A percentile compares a stretch with the other conserved stretches of the same genome.
These are phyloP conservation scores for Triplophysa yarkandensis DNA, from an alignment of 2,797 vertebrate species.

Conservation along the genomic window DNA sequence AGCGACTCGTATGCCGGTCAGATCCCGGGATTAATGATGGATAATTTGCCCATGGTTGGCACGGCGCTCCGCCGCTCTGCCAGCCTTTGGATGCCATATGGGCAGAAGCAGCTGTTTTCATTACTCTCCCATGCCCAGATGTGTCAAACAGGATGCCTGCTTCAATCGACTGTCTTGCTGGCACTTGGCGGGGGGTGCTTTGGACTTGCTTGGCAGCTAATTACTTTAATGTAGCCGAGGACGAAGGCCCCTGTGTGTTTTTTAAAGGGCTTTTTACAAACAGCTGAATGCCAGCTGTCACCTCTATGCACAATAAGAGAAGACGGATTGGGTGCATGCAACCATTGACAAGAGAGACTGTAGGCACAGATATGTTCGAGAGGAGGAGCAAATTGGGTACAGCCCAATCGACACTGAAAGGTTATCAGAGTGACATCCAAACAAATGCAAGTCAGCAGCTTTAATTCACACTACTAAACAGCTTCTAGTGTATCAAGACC, in stretches of 20 bases:
- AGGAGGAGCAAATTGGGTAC: slow-evolving; percentile 63
- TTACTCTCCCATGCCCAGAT: slow-evolving; percentile 99
- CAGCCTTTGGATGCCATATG: slow-evolving; percentile 98
- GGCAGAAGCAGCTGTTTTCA: slow-evolving; percentile 99
- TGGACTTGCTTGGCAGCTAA: slow-evolving; percentile 96
- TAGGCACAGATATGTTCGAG: slow-evolving; percentile 65
- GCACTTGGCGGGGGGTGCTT: slow-evolving; percentile 90
- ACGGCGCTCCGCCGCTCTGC: slow-evolving; percentile 82
- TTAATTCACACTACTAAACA: slow-evolving; percentile 47
- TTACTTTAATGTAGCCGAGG: slow-evolving; percentile 95
- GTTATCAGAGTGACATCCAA: slow-evolving; percentile 65
- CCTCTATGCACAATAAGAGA: slow-evolving; percentile 77
- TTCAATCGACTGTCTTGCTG: slow-evolving; percentile 84
- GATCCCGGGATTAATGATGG: slow-evolving; percentile 99
- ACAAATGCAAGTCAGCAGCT: slow-evolving; percentile 55
- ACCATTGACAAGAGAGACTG: slow-evolving; percentile 71
- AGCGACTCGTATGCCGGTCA: slow-evolving; percentile 95
- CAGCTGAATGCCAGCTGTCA: slow-evolving; percentile 96
- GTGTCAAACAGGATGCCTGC: slow-evolving; percentile 98
- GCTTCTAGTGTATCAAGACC: slow-evolving; percentile 3
- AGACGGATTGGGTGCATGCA: slow-evolving; percentile 77
- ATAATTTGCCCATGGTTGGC: slow-evolving; percentile 99
- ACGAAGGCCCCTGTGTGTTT: slow-evolving; percentile 84
- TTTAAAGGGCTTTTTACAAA: slow-evolving; percentile 88
- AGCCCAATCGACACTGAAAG: slow-evolving; percentile 69